A percentile compares a stretch with the other conserved stretches of the same genome.
phyloP scores from a whole-genome alignment of 1,140 invertebrate genomes.

The Holcopasites calliopsidis region DNA sequence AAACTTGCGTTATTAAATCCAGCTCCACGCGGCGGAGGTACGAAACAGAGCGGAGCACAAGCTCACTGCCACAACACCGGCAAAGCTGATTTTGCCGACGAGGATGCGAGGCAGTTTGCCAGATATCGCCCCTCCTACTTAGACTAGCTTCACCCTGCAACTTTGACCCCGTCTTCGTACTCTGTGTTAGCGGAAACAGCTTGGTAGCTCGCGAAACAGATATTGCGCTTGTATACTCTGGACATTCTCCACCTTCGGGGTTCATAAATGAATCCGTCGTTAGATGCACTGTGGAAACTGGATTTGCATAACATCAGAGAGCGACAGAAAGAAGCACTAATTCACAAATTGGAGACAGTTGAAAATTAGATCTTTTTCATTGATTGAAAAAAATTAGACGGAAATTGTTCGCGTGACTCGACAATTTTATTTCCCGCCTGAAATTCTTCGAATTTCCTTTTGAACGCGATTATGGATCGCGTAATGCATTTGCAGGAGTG shows the following conservation, averaged over 20 bases:
- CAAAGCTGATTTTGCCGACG: slow-evolving; percentile 32
- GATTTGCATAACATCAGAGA: too few species aligned
- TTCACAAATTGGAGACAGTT: too few species aligned
- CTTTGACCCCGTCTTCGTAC: slow-evolving; percentile 35
- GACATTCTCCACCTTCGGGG: background rate
- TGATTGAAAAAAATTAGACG: too few species aligned
- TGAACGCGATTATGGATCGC: background rate
- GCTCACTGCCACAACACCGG: slow-evolving; percentile 7
- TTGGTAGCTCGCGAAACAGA: background rate
- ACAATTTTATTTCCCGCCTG: too few species aligned
- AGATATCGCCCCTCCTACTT: slow-evolving; percentile 49
- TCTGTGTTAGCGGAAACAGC: background rate
- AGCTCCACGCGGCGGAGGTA: slow-evolving; percentile 32
- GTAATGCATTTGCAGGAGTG: slow-evolving; percentile 1
- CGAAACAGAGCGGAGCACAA: slow-evolving; percentile 24
- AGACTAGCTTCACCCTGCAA: slow-evolving; percentile 34
- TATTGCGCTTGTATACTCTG: background rate
- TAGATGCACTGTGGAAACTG: too few species aligned
- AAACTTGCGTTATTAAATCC: slow-evolving; percentile 59
- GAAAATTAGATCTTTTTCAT: too few species aligned
- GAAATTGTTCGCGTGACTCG: too few species aligned
- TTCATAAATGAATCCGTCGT: too few species aligned
- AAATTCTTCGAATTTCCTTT: slow-evolving; percentile 37
- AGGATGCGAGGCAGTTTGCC: slow-evolving; percentile 45
- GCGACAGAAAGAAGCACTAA: too few species aligned